Base-by-base conservation (phyloP, 2,888 invertebrate genomes). In the Anodontia alba region DNA sequence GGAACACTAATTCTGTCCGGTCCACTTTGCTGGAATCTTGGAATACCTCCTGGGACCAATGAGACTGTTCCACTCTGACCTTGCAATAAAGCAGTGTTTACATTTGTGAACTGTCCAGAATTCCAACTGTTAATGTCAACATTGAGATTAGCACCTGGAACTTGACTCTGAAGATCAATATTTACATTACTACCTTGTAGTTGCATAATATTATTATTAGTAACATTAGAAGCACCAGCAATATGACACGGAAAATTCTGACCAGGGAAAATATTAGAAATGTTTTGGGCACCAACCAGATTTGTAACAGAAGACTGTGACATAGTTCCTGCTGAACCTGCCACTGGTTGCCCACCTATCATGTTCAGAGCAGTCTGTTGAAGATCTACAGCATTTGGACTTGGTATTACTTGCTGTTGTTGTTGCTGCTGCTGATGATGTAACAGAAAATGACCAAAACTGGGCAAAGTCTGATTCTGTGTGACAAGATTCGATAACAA, bases 381-480 rank as follows among this genome's bases (percentile, higher is more conserved):
- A 23, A 78, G 29, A 8, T 75, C 78, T 7, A 72, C 7, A 20
- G 84, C 31, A 29, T 73, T 76, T 23, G 73, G 49, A 26, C 49
- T 73, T 10, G 80, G 88, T 71, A 84, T 83, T 23, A 88, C 81
- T 66, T 84, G 87, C 54, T 90, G 88, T 51, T 80, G 78, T 12
- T 75, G 81, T 67, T 79, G 82, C 51, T 88, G 89, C 38, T 88
- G 89, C 70, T 90, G 90, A 54, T 90, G 90, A 57, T 86, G 90
- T 33, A 90, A 73, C 15, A 88, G 78, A 70, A 91, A 89, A 74
- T 91, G 90, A 38, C 90, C 90, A 87, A 92, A 90, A 72, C 91
- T 90, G 33, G 92, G 91, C 36, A 92, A 76, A 8, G 89, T 80
- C 42, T 84, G 81, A 54, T 81, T 81, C 33, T 78, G 80, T 31